A percentile compares a stretch with the other conserved stretches of the same genome.
Conservation (phyloP, 2,113 vertebrate genomes). For the Panthera leo region DNA sequence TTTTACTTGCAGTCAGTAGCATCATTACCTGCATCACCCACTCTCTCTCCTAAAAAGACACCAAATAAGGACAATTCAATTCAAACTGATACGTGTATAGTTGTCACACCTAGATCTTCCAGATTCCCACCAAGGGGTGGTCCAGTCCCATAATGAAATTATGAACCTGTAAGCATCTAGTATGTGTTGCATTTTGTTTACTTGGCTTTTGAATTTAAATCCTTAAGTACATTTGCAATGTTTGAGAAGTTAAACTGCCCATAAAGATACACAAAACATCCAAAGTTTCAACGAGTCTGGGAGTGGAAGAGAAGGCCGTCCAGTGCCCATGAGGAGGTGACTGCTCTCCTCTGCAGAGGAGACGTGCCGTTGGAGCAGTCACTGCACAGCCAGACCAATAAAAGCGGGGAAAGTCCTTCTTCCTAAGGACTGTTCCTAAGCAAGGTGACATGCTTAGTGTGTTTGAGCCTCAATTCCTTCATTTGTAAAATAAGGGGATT, state of each 20-base stretch:
- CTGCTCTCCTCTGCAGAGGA: background rate
- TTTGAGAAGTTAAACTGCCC: background rate
- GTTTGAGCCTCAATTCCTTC: background rate
- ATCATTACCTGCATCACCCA: background rate
- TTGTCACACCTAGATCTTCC: background rate
- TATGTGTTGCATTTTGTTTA: background rate
- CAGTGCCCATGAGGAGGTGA: background rate
- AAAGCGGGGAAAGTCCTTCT: background rate
- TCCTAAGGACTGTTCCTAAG: background rate
- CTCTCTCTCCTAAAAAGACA: background rate
- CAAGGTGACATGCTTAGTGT: background rate
- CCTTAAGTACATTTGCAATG: background rate
- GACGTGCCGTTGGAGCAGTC: background rate
- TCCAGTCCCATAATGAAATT: background rate
- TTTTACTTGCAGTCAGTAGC: background rate
- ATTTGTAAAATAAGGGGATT: background rate
- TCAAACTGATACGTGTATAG: background rate
- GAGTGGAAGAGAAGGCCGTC: background rate
- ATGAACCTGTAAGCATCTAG: background rate
- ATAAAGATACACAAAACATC: background rate
- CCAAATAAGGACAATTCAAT: background rate
- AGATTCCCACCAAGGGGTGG: background rate
- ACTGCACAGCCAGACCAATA: background rate
- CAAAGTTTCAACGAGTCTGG: background rate
- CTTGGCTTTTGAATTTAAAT: background rate